Evolutionary conservation across 2,888 invertebrate genomes (phyloP), one percentile per base, ranked within the genome.

Genomic region (Andrena flavipes): DNA sequence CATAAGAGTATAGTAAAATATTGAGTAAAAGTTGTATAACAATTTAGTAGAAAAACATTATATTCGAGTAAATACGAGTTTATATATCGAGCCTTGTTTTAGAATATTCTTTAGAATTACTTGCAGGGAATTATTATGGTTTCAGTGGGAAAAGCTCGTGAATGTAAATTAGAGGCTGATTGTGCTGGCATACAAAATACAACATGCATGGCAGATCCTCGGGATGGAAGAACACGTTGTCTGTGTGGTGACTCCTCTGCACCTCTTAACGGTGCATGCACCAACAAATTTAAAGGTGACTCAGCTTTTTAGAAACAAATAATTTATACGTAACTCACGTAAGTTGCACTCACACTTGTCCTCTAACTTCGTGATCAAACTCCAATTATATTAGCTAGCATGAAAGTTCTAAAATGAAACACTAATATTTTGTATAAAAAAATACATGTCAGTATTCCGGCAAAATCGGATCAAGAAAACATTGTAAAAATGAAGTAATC

Each of bases 241-340:
- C 95, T 97, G 0, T 97, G 97, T 82, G 96, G 96, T 0, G 96
- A 97, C 93, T 96, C 96, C 92, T 94, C 95, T 2, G 95, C 96
- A 0, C 97, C 97, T 0, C 92, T 95, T 8, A 96, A 96, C 87
- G 96, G 96, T 8, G 95, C 95, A 62, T 97, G 97, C 89, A 95
- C 95, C 62, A 95, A 96, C 70, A 95, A 95, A 86, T 94, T 95
- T 51, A 96, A 96, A 95, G 95, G 97, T 96, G 93, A 94, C 83
- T 63, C 16, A 65, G 60, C 6, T 6, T 56, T 62, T 59, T 16
- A 48, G 23, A n/a, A 63, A 65, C 16, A 20, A 49, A 30, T 29
- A 6, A 16, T 35, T 60, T 30, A 5, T 42, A 13, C 26, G 6
- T 23, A 8, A 42, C 13, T 42, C 42, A 4, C 13, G 42, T 42